These are phyloP conservation scores for Anoplophora glabripennis DNA, from an alignment of 1,140 invertebrate species.

Conservation along the genomic window DNA sequence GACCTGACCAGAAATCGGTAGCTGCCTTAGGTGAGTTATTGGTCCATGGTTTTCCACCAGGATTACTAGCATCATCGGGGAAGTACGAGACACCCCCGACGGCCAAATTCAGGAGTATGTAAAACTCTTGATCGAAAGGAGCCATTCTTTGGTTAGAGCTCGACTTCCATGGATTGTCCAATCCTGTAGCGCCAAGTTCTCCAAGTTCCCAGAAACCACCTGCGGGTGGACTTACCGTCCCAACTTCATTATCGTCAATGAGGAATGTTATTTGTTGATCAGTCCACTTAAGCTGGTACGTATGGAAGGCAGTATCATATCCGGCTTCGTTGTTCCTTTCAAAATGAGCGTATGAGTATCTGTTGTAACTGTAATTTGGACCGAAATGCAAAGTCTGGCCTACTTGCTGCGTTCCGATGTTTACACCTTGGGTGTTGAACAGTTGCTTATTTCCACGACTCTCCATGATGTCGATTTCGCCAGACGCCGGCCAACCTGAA, in stretches of 20 bases:
- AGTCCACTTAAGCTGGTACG: conserved; percentile 54
- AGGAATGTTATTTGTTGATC: conserved; percentile 34
- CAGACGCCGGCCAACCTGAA: conserved; percentile 56
- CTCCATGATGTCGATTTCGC: conserved; percentile 59
- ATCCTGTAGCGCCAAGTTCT: conserved; percentile 3
- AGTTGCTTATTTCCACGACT: conserved; percentile 59
- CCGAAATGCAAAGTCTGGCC: conserved; percentile 64
- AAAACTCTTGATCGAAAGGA: conserved; percentile 63
- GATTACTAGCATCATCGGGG: conserved; percentile 47
- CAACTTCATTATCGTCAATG: conserved; percentile 31
- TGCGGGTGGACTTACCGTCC: conserved; percentile 22
- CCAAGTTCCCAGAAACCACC: conserved; percentile 37
- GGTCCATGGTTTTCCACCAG: conserved; percentile 51
- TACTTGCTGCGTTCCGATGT: conserved; percentile 58
- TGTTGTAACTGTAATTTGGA: conserved; percentile 56
- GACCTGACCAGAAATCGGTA: conserved; percentile 53
- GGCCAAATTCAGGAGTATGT: conserved; percentile 59
- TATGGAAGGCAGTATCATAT: conserved; percentile 52
- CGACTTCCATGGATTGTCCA: conserved; percentile 47
- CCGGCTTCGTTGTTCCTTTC: conserved; percentile 49
- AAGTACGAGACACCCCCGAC: conserved; percentile 50
- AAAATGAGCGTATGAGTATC: conserved; percentile 54
- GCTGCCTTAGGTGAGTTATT: conserved; percentile 42
- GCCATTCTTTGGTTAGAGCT: conserved; percentile 52
- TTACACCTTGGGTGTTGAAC: conserved; percentile 47